These are phyloP conservation scores for Buphagus erythrorhynchus DNA, from an alignment of 2,797 vertebrate species.

Conservation along the genomic window DNA sequence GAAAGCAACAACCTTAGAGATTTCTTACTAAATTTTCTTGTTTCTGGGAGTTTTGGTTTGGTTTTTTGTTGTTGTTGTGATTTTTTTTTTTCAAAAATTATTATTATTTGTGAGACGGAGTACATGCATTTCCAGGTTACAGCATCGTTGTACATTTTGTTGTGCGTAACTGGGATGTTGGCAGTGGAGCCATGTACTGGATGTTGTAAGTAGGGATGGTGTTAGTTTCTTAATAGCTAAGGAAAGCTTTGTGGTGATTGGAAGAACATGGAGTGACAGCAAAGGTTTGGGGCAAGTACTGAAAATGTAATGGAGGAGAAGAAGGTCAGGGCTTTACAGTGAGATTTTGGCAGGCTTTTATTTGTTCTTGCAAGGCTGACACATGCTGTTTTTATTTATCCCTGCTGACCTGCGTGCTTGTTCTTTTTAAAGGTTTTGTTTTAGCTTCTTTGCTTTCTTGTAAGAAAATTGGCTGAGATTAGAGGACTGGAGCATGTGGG, in stretches of 20 bases:
- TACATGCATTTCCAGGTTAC: neutral
- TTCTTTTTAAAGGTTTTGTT: neutral
- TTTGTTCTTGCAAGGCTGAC: neutral
- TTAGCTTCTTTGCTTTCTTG: neutral
- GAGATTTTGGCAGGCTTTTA: neutral
- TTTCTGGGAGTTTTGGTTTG: neutral
- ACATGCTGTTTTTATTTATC: neutral
- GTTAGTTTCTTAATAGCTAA: neutral
- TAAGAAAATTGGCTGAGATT: slow-evolving; percentile 8
- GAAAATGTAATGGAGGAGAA: neutral
- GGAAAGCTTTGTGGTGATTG: neutral
- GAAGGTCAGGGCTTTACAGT: neutral
- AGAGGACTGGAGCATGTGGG: neutral
- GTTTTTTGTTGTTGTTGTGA: neutral
- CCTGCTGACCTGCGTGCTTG: neutral
- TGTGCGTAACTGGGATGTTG: neutral
- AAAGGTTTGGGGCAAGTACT: rapidly evolving
- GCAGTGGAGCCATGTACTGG: neutral
- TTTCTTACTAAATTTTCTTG: neutral
- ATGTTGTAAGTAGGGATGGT: neutral
- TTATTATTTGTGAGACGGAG: neutral
- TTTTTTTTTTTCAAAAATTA: neutral
- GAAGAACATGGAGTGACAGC: neutral
- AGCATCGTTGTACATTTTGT: neutral
- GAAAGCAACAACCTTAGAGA: neutral